A percentile compares a stretch with the other conserved stretches of the same genome.
These are phyloP conservation scores for Frieseomelitta varia DNA, from an alignment of 1,140 invertebrate species.

Conservation along the genomic window DNA sequence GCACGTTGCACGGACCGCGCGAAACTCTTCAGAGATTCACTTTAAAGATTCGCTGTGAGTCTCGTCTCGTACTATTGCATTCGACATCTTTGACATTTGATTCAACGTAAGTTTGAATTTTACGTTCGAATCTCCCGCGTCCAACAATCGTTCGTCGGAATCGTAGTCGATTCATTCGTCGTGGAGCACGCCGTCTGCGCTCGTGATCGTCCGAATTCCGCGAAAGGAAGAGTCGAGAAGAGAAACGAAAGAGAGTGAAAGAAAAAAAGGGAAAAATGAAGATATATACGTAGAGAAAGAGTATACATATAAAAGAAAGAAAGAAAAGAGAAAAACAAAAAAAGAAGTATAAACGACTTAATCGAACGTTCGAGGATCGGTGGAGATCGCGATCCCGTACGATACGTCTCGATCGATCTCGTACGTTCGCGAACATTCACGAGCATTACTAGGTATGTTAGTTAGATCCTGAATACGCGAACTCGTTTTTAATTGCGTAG, in stretches of 20 bases:
- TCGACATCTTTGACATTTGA: neutral
- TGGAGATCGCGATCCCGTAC: neutral
- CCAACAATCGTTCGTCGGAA: neutral
- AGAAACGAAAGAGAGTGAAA: neutral
- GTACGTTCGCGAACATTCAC: conserved; percentile 23
- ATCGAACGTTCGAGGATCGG: conserved; percentile 11
- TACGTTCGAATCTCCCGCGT: neutral
- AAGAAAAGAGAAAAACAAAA: neutral
- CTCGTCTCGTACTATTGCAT: neutral
- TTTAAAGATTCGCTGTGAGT: neutral
- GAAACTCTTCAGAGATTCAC: too few relatives aligned
- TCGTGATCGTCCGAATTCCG: neutral
- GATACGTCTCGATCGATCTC: conserved; percentile 8
- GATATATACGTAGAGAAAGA: neutral
- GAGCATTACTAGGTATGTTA: conserved; percentile 50
- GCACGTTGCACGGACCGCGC: neutral
- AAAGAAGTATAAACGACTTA: neutral
- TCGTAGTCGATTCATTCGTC: neutral
- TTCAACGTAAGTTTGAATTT: too few relatives aligned
- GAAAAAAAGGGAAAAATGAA: neutral
- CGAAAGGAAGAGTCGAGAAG: neutral
- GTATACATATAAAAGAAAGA: neutral
- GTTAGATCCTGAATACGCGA: conserved; percentile 21
- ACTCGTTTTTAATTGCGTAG: conserved; percentile 49
- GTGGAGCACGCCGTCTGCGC: neutral